phyloP scores from a whole-genome alignment of 2,888 invertebrate genomes.

The Sussaba pulchella region DNA sequence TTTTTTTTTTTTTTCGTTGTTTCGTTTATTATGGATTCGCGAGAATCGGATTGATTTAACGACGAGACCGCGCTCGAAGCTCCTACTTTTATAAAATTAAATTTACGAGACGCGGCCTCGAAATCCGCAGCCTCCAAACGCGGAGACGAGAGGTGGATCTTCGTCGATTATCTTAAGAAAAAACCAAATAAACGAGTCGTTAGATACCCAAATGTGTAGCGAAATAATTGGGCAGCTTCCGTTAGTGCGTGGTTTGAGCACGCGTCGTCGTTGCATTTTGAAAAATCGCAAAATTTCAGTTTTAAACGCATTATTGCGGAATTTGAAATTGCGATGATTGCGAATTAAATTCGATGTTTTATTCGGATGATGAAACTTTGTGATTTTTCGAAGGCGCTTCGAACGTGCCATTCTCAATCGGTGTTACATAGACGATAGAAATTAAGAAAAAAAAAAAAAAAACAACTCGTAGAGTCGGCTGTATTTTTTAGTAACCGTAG shows the following conservation, averaged over 20 bases:
- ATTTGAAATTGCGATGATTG: too few relatives aligned
- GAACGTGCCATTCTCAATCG: conserved; percentile 58
- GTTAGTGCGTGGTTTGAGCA: conserved; percentile 58
- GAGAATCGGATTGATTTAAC: conserved; percentile 12
- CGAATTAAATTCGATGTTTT: too few relatives aligned
- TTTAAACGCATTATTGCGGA: too few relatives aligned
- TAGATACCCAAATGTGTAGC: conserved; percentile 39
- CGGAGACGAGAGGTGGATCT: conserved; percentile 4
- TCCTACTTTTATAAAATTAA: conserved; percentile 38
- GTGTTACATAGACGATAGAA: conserved; percentile 58
- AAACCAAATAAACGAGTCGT: too few relatives aligned
- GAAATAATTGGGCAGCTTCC: conserved; percentile 57
- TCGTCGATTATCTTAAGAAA: conserved; percentile 28
- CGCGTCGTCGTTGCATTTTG: conserved; percentile 36
- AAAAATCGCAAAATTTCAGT: conserved; percentile 34
- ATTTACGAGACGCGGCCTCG: conserved; percentile 26
- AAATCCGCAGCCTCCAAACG: not conserved
- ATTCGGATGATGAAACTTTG: conserved; percentile 15
- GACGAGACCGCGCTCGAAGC: conserved; percentile 32
- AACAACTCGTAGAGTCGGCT: conserved; percentile 76
- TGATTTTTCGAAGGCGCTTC: conserved; percentile 41
- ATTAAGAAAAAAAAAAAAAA: too few relatives aligned
- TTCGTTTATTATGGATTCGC: conserved; percentile 7
- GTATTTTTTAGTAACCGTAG: conserved; percentile 80
- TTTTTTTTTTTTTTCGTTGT: too few relatives aligned